Conservation (phyloP, 1,140 invertebrate species). For the Pteromalus puparum region DNA sequence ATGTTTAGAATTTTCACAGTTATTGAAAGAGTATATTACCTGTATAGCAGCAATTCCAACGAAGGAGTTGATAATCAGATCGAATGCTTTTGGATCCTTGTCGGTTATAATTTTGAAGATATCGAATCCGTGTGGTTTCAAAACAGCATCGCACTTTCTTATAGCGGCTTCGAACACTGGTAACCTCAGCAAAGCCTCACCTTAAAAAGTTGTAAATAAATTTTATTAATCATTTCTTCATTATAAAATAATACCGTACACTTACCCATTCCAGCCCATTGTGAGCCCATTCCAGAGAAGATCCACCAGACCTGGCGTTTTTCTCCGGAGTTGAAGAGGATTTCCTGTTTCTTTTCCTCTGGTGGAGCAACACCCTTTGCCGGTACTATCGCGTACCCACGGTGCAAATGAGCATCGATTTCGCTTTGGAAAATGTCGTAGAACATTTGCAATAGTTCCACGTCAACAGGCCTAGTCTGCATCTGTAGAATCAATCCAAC, state of each 20-base stretch:
- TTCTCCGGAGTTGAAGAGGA: slow-evolving; percentile 17
- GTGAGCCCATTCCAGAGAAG: slow-evolving; percentile 84
- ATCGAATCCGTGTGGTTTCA: slow-evolving; percentile 78
- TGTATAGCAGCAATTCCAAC: slow-evolving; percentile 88
- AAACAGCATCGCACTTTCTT: slow-evolving; percentile 74
- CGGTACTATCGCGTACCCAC: slow-evolving; percentile 69
- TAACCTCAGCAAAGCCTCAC: slow-evolving; percentile 78
- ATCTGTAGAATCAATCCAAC: slow-evolving; percentile 44
- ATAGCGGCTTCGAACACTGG: slow-evolving; percentile 82
- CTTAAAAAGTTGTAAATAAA: slow-evolving; percentile 73
- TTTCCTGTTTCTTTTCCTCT: slow-evolving; percentile 18
- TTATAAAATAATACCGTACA: background rate
- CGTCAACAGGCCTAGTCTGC: slow-evolving; percentile 58
- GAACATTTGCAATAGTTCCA: slow-evolving; percentile 72
- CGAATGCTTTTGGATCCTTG: slow-evolving; percentile 76
- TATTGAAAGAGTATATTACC: slow-evolving; percentile 68
- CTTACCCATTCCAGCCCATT: slow-evolving; percentile 82
- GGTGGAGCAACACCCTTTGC: slow-evolving; percentile 23
- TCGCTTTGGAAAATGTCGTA: slow-evolving; percentile 70
- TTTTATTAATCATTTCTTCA: background rate
- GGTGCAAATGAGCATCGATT: slow-evolving; percentile 70
- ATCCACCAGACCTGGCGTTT: slow-evolving; percentile 76
- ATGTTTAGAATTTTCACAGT: background rate
- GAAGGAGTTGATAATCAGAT: slow-evolving; percentile 81
- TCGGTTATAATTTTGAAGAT: slow-evolving; percentile 80